Evolutionary conservation across 2,113 vertebrate genomes (phyloP).

Genomic region (Calonectris borealis): DNA sequence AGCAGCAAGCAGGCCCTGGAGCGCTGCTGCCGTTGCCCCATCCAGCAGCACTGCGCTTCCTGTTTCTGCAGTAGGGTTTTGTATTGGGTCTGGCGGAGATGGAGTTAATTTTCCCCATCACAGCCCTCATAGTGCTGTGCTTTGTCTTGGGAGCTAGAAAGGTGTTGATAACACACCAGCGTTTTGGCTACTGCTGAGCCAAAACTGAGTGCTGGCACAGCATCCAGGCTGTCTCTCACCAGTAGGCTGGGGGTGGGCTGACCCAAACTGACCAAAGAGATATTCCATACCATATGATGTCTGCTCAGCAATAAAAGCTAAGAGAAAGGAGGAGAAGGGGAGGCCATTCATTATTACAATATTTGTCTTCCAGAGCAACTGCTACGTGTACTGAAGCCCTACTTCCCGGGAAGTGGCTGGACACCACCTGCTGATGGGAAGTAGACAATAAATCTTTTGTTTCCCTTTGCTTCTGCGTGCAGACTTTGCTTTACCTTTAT

Average conservation of each 20-base stretch:
- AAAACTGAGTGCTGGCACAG: not conserved
- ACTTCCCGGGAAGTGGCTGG: not conserved
- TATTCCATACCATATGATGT: not conserved
- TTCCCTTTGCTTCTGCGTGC: not conserved
- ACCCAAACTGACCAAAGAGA: not conserved
- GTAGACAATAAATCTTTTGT: not conserved
- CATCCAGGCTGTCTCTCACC: not conserved
- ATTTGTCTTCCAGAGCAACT: not conserved
- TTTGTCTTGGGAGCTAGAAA: not conserved
- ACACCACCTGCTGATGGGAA: not conserved
- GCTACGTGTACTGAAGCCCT: not conserved
- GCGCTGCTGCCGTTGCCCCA: not conserved
- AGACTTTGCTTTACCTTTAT: not conserved
- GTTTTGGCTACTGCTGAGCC: not conserved
- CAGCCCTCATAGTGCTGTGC: not conserved
- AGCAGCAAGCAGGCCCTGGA: not conserved
- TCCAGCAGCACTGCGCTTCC: not conserved
- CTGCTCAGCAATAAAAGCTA: not conserved
- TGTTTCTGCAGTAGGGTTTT: not conserved
- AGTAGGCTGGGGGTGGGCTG: not conserved
- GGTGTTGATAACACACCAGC: not conserved
- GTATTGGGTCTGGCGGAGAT: not conserved
- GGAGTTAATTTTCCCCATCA: not conserved
- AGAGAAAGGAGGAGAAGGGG: not conserved
- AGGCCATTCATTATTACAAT: no score